Conservation (phyloP, 2,113 vertebrate species). For the Dicentrarchus labrax region DNA sequence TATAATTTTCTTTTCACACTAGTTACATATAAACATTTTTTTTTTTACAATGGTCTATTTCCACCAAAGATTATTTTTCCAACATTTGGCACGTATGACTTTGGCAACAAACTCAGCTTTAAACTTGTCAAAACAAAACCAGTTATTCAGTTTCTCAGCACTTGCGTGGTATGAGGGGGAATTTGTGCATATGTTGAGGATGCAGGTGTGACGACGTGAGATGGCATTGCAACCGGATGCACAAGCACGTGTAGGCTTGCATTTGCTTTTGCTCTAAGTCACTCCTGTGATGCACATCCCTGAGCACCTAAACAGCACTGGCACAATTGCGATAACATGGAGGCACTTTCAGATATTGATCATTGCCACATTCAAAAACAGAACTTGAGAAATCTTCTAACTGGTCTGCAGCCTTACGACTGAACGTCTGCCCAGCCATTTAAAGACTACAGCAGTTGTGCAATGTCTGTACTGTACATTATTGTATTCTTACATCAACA, state of each 20-base stretch:
- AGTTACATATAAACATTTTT: conserved; percentile 76
- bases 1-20: conserved; percentile 49
- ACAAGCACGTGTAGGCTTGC: conserved; percentile 17
- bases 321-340: not conserved
- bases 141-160: conserved; percentile 10
- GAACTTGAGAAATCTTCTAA: not conserved
- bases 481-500: conserved; percentile 56
- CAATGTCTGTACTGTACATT: conserved; percentile 28
- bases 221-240: conserved; percentile 24
- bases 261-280: not conserved
- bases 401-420: not conserved
- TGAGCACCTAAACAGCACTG: conserved; percentile 19
- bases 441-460: conserved; percentile 22
- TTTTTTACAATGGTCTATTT: conserved; percentile 46
- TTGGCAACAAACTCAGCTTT: conserved; percentile 50
- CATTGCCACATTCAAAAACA: not conserved
- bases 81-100: conserved; percentile 51
- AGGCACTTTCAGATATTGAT: conserved; percentile 27
- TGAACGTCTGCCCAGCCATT: not conserved
- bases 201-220: conserved; percentile 1
- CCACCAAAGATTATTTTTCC: conserved; percentile 8
- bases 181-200: conserved; percentile 20
- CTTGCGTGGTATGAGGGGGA: not conserved
- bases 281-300: conserved; percentile 24
- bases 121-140: conserved; percentile 19